A percentile compares a stretch with the other conserved stretches of the same genome.
Evolutionary conservation across 2,888 invertebrate genomes (phyloP).

Genomic region (Ennomos erosarius): DNA sequence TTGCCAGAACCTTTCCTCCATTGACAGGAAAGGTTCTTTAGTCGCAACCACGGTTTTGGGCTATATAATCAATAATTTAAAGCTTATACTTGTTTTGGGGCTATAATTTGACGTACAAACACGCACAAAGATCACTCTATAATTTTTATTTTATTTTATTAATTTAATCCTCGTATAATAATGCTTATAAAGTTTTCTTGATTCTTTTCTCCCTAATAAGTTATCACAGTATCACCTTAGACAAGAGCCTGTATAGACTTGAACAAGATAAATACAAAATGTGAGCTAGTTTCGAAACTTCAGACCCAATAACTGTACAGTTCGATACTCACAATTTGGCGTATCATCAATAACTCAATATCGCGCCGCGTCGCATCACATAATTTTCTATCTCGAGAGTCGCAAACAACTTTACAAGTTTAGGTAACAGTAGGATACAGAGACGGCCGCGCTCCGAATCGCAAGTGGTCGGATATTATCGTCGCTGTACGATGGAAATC

Average conservation of each 20-base stretch:
- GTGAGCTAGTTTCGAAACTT: neutral
- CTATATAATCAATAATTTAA: too few species aligned
- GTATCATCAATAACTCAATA: slow-evolving; percentile 28
- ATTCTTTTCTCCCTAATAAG: too few species aligned
- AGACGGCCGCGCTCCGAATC: slow-evolving; percentile 45
- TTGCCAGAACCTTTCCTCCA: neutral
- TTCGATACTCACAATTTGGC: neutral
- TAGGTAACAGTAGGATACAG: slow-evolving; percentile 51
- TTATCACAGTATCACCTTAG: too few species aligned
- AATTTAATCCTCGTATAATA: slow-evolving; percentile 1
- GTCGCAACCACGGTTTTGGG: too few species aligned
- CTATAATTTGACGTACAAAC: too few species aligned
- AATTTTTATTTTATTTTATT: neutral
- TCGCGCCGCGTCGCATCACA: slow-evolving; percentile 29
- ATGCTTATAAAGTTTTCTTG: too few species aligned
- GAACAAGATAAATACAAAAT: too few species aligned
- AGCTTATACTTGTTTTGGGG: too few species aligned
- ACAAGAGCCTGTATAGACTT: too few species aligned
- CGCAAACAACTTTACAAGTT: slow-evolving; percentile 47
- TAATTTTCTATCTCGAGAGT: slow-evolving; percentile 34
- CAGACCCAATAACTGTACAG: slow-evolving; percentile 1
- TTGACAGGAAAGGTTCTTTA: too few species aligned
- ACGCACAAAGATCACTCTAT: too few species aligned
- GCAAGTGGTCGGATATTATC: slow-evolving; percentile 44
- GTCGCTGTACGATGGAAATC: neutral